Evolutionary conservation across 2,797 vertebrate species (phyloP).

Genomic region (Halcyon badia): DNA sequence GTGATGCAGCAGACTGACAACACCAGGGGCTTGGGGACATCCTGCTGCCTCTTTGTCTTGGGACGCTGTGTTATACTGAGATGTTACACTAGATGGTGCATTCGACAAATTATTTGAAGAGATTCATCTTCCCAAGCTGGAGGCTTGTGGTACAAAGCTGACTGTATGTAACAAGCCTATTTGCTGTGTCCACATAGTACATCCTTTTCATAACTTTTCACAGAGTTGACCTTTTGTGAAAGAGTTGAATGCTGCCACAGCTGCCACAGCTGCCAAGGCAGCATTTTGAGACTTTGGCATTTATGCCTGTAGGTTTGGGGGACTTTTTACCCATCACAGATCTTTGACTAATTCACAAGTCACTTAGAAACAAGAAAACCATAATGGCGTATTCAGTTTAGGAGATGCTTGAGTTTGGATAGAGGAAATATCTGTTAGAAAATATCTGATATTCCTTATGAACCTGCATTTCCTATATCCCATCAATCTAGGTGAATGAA

Average conservation of each 20-base stretch:
- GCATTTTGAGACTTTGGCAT: background rate
- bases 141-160: rapidly evolving
- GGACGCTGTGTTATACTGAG: background rate
- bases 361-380: background rate
- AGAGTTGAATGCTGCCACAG: background rate
- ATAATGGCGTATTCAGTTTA: background rate
- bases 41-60: background rate
- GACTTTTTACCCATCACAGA: background rate
- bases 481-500: background rate
- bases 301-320: background rate
- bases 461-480: background rate
- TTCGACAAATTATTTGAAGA: background rate
- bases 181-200: background rate
- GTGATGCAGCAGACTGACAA: rapidly evolving
- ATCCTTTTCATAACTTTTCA: background rate
- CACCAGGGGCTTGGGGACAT: background rate
- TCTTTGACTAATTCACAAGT: background rate
- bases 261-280: background rate
- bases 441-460: background rate
- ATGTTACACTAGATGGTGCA: constrained; percentile 51
- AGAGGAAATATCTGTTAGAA: background rate
- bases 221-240: background rate
- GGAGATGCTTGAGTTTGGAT: background rate
- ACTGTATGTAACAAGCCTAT: rapidly evolving
- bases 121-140: rapidly evolving